These are phyloP conservation scores for Ictalurus punctatus DNA, from an alignment of 2,113 vertebrate genomes.

Conservation along the genomic window DNA sequence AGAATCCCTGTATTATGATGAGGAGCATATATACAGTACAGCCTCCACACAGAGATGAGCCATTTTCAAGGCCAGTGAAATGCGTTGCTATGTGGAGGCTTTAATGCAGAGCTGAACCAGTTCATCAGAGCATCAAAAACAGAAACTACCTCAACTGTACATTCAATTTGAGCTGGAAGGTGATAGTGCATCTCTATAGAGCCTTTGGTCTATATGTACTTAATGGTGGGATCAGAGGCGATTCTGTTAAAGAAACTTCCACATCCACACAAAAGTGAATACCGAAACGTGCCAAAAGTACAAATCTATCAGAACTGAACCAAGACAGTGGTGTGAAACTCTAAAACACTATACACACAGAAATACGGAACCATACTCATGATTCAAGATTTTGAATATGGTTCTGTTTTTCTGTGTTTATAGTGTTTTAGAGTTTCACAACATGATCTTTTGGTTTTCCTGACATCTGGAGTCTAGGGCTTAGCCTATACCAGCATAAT, in stretches of 20 bases:
- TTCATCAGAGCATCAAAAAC: neutral
- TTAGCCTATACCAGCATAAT: neutral
- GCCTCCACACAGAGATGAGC: neutral
- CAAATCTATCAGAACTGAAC: no score
- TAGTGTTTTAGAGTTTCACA: neutral
- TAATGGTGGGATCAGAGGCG: neutral
- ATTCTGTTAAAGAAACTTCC: neutral
- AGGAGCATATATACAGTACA: neutral
- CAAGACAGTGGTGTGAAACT: no score
- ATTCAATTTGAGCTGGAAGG: neutral
- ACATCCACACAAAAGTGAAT: neutral
- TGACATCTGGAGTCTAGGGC: neutral
- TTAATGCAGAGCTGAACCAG: neutral
- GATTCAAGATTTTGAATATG: no score
- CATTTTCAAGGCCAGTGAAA: neutral
- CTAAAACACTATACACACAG: no score
- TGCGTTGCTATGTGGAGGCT: neutral
- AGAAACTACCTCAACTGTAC: neutral
- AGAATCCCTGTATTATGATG: constrained; percentile 2
- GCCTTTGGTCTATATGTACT: neutral
- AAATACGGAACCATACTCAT: no score
- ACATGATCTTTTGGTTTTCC: neutral
- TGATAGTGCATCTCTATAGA: no score
- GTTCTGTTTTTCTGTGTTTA: neutral
- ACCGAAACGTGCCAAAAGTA: no score